Percentiles rank a stretch among this genome's conserved stretches.
Conservation (phyloP, 2,113 vertebrate species). For the Pedetes capensis region DNA sequence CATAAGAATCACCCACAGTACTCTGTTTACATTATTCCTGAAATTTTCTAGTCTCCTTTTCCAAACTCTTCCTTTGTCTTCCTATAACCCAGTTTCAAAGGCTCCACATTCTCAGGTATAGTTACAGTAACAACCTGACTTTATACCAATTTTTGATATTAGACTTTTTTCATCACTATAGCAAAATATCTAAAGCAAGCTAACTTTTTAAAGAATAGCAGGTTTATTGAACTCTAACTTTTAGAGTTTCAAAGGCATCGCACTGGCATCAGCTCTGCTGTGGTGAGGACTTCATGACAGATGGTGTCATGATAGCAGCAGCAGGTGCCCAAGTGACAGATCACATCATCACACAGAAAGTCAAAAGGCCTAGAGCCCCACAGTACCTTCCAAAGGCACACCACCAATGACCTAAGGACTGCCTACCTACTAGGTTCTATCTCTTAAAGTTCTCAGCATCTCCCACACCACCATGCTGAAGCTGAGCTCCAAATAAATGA, state of each 20-base stretch:
- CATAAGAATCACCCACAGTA: not conserved
- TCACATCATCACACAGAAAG: not conserved
- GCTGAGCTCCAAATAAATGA: not conserved
- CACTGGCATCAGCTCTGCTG: not conserved
- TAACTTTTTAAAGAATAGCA: not conserved
- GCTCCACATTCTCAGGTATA: too few species aligned
- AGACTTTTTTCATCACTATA: not conserved
- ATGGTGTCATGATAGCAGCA: not conserved
- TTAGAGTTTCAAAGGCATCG: not conserved
- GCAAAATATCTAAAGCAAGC: not conserved
- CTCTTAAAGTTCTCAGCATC: not conserved
- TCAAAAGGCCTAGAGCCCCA: not conserved
- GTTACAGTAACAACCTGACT: not conserved
- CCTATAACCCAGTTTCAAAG: too few species aligned
- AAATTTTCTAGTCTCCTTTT: not conserved
- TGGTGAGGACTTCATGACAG: not conserved
- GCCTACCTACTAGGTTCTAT: not conserved
- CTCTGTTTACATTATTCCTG: not conserved
- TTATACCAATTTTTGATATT: not conserved
- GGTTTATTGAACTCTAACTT: not conserved
- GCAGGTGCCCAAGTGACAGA: not conserved
- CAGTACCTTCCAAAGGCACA: not conserved
- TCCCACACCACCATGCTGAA: not conserved
- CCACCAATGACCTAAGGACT: not conserved
- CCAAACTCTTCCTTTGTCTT: not conserved